A percentile compares a stretch with the other conserved stretches of the same genome.
Conservation (phyloP, 2,888 invertebrate genomes). For the Caenorhabditis angaria region DNA sequence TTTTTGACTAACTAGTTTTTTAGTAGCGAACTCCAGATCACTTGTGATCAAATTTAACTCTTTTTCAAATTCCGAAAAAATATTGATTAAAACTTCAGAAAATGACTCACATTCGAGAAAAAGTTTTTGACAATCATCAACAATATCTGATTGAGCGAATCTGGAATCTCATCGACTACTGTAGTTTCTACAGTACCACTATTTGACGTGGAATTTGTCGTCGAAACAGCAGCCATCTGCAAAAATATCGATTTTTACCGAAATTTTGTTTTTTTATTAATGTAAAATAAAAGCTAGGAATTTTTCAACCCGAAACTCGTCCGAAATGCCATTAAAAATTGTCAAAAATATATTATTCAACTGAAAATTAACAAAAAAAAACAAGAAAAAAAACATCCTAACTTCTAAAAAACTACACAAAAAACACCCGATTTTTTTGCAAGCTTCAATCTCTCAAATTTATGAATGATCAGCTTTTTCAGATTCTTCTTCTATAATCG, state of each 20-base stretch:
- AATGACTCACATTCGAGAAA: conserved; percentile 42
- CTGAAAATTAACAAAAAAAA: too few relatives aligned
- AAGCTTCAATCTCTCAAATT: too few relatives aligned
- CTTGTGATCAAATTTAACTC: too few relatives aligned
- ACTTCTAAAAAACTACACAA: too few relatives aligned
- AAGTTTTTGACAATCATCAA: conserved; percentile 59
- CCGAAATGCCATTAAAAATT: too few relatives aligned
- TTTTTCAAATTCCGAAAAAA: not conserved
- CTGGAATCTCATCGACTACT: conserved; percentile 52
- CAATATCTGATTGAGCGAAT: conserved; percentile 43
- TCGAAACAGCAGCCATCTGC: not conserved
- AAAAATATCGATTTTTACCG: too few relatives aligned
- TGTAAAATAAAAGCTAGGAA: too few relatives aligned
- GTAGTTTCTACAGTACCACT: conserved; percentile 28
- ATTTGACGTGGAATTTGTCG: not conserved
- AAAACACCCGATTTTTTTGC: too few relatives aligned
- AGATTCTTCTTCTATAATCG: conserved; percentile 43
- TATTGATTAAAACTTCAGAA: not conserved
- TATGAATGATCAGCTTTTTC: too few relatives aligned
- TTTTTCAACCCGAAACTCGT: too few relatives aligned
- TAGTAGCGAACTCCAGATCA: not conserved
- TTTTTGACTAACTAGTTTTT: not conserved
- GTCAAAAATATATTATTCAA: too few relatives aligned
- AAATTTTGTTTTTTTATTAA: not conserved
- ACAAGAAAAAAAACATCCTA: too few relatives aligned